A percentile compares a stretch with the other conserved stretches of the same genome.
Evolutionary conservation across 2,888 invertebrate species (phyloP).

Genomic region (Leptinotarsa haldemani): DNA sequence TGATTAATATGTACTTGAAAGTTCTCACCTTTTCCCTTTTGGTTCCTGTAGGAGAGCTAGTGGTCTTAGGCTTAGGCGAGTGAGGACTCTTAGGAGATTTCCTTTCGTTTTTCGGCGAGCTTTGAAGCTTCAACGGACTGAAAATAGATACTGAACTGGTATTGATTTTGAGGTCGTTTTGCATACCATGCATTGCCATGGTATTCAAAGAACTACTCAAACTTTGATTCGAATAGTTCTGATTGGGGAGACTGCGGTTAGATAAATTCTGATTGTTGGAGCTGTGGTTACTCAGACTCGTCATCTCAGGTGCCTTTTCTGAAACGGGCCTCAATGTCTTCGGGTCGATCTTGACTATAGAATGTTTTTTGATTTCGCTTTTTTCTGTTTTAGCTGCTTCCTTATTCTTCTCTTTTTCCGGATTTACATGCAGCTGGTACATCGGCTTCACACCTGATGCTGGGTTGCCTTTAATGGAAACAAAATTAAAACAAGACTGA

Average conservation of each 20-base stretch:
- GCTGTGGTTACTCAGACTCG: constrained; percentile 57
- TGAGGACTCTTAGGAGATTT: constrained; percentile 63
- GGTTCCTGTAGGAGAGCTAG: constrained; percentile 38
- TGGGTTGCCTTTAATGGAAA: constrained; percentile 65
- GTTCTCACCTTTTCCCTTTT: constrained; percentile 46
- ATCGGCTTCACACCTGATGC: constrained; percentile 73
- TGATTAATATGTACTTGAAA: background rate
- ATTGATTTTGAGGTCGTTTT: constrained; percentile 63
- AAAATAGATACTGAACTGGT: constrained; percentile 66
- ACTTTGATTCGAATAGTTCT: constrained; percentile 29
- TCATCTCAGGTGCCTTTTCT: constrained; percentile 61
- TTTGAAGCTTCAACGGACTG: constrained; percentile 64
- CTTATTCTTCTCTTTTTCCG: constrained; percentile 61
- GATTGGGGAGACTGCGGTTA: constrained; percentile 28
- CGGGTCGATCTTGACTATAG: constrained; percentile 70
- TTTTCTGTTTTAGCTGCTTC: constrained; percentile 51
- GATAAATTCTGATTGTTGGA: constrained; percentile 29
- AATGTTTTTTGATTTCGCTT: constrained; percentile 63
- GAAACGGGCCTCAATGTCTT: constrained; percentile 70
- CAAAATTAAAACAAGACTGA: background rate
- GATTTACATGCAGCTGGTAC: constrained; percentile 67
- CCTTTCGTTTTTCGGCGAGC: constrained; percentile 59
- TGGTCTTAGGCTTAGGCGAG: constrained; percentile 56
- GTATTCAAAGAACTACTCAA: constrained; percentile 26
- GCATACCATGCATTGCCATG: constrained; percentile 25